Percentiles rank a stretch among this genome's conserved stretches.
These are phyloP conservation scores for Hylaeus volcanicus DNA, from an alignment of 1,140 invertebrate species.

Conservation along the genomic window DNA sequence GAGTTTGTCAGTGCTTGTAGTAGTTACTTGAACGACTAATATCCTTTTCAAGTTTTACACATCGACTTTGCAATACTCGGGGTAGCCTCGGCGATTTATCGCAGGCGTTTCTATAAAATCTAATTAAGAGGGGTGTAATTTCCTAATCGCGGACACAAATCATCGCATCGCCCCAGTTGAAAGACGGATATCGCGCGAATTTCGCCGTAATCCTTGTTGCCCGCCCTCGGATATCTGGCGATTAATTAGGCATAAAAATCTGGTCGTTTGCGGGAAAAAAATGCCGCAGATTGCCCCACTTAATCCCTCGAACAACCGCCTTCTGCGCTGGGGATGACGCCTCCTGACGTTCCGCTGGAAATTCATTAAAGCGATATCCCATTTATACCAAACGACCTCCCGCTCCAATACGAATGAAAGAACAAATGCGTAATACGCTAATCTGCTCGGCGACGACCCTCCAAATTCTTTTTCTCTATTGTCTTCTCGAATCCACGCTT, in stretches of 20 bases:
- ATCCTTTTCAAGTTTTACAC: no score
- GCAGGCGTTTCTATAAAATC: slow-evolving; percentile 34
- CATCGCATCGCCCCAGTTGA: slow-evolving; percentile 61
- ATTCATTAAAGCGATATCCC: slow-evolving; percentile 77
- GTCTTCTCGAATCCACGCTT: not conserved
- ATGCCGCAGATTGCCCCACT: slow-evolving; percentile 76
- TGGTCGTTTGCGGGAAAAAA: slow-evolving; percentile 70
- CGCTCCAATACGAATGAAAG: slow-evolving; percentile 75
- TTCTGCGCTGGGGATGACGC: slow-evolving; percentile 71
- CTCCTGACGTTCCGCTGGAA: slow-evolving; percentile 74
- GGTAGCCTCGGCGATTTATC: slow-evolving; percentile 4
- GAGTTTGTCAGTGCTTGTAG: no score
- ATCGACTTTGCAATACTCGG: no score
- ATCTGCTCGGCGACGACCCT: slow-evolving; percentile 31
- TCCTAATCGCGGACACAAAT: slow-evolving; percentile 63
- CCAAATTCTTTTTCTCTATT: not conserved
- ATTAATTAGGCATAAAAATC: slow-evolving; percentile 79
- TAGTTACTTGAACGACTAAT: no score
- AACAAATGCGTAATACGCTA: slow-evolving; percentile 66
- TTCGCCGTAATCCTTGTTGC: slow-evolving; percentile 66
- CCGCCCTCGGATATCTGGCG: slow-evolving; percentile 75
- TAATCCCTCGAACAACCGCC: slow-evolving; percentile 72
- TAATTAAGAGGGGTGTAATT: slow-evolving; percentile 62
- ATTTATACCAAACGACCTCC: slow-evolving; percentile 68
- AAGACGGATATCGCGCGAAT: slow-evolving; percentile 64